These are phyloP conservation scores for Chloromyia formosa DNA, from an alignment of 2,888 invertebrate genomes.

Conservation along the genomic window DNA sequence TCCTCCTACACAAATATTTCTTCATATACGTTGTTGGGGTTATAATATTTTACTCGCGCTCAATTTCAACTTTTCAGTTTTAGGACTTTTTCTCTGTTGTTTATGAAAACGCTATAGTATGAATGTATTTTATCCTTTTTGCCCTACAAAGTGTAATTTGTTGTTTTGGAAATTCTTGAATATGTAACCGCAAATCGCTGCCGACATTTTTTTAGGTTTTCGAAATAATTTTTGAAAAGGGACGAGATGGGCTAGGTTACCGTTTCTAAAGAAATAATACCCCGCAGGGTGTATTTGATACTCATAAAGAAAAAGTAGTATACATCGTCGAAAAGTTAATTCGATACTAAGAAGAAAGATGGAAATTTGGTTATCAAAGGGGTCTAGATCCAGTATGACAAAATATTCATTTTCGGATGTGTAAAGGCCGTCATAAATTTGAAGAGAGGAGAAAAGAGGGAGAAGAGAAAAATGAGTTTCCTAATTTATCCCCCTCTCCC, in stretches of 20 bases:
- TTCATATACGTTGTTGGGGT: not conserved
- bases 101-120: not conserved
- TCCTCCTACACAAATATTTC: too few relatives aligned
- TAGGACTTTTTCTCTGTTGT: not conserved
- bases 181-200: constrained; percentile 36
- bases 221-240: constrained; percentile 1
- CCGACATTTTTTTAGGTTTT: constrained; percentile 11
- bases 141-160: not conserved
- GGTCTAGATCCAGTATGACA: too few relatives aligned
- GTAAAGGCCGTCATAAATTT: too few relatives aligned
- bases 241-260: not conserved
- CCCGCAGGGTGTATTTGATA: not conserved
- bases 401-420: too few relatives aligned
- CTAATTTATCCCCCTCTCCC: too few relatives aligned
- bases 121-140: constrained; percentile 5
- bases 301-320: not conserved
- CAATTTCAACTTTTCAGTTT: constrained; percentile 19
- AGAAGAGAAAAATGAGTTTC: too few relatives aligned
- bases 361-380: too few relatives aligned
- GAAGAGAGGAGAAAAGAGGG: too few relatives aligned
- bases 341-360: not conserved
- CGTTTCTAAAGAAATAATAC: not conserved
- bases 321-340: not conserved
- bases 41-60: constrained; percentile 29
- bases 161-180: constrained; percentile 6